A percentile compares a stretch with the other conserved stretches of the same genome.
These are phyloP conservation scores for Platygyra sinensis DNA, from an alignment of 64 coral and sea anemone species.

Conservation along the genomic window DNA sequence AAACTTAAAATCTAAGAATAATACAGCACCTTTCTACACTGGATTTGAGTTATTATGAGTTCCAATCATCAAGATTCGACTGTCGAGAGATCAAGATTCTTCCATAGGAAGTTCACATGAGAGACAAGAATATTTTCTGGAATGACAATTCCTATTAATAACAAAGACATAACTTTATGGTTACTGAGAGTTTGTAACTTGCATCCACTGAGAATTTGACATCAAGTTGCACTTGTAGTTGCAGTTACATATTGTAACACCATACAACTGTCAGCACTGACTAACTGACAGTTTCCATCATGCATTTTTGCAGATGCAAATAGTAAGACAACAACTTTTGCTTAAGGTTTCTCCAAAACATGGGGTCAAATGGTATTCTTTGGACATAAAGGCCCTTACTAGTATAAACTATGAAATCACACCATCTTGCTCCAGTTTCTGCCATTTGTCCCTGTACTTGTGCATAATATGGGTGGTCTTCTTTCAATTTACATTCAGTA, in stretches of 20 bases:
- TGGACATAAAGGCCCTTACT: conserved; percentile 43
- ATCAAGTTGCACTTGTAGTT: not conserved
- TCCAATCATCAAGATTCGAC: not conserved
- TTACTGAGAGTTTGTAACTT: not conserved
- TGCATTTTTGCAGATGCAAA: not conserved
- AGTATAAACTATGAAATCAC: conserved; percentile 46
- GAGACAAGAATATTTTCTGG: not conserved
- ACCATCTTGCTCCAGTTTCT: conserved; percentile 15
- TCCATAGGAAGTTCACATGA: too few species aligned
- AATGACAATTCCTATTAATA: not conserved
- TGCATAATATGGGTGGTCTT: conserved; percentile 23
- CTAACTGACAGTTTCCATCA: not conserved
- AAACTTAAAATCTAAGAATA: conserved; percentile 29
- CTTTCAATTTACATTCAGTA: conserved; percentile 29
- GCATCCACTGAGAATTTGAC: not conserved
- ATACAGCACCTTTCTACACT: conserved; percentile 45
- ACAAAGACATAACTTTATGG: not conserved
- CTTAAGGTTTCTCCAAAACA: conserved; percentile 32
- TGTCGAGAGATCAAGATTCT: not conserved
- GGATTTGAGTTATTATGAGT: not conserved
- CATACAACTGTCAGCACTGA: not conserved
- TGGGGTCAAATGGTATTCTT: conserved; percentile 33
- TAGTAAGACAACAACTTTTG: conserved; percentile 28
- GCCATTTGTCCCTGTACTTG: conserved; percentile 48
- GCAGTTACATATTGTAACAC: not conserved